Percentiles rank a stretch among this genome's conserved stretches.
Conservation (phyloP, 2,888 invertebrate species). For the Vesta saturnalis region DNA sequence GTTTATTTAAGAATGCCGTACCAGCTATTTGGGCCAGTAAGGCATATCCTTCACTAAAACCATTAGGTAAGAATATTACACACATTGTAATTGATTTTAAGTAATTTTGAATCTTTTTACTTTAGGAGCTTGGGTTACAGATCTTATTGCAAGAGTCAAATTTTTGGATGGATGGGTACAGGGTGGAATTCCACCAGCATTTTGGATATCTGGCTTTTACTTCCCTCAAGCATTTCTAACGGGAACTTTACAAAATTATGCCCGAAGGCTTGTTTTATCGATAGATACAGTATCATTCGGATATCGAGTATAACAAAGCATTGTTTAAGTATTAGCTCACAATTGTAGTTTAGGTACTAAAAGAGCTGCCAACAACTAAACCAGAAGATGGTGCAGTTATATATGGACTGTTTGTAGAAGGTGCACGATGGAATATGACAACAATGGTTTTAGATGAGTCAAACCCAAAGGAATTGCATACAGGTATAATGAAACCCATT, state of each 20-base stretch:
- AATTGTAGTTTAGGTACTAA: conserved; percentile 60
- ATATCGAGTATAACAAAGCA: conserved; percentile 65
- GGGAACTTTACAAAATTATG: conserved; percentile 84
- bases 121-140: conserved; percentile 73
- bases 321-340: neutral
- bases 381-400: conserved; percentile 72
- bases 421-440: conserved; percentile 77
- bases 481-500: no score
- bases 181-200: conserved; percentile 75
- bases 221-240: conserved; percentile 89
- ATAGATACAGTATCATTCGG: conserved; percentile 76
- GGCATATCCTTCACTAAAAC: conserved; percentile 76
- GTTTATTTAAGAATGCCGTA: conserved; percentile 74
- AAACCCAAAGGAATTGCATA: conserved; percentile 74
- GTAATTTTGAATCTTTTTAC: neutral
- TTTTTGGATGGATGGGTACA: conserved; percentile 75
- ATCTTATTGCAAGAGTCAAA: conserved; percentile 69
- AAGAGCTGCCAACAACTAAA: conserved; percentile 61
- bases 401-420: conserved; percentile 77
- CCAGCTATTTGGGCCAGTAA: conserved; percentile 75
- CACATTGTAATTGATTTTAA: neutral
- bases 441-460: conserved; percentile 69
- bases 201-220: conserved; percentile 89
- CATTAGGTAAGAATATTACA: conserved; percentile 65
- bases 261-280: conserved; percentile 78